Percentiles rank a stretch among this genome's conserved stretches.
These are phyloP conservation scores for Alviniconcha marisindica DNA, from an alignment of 1,140 invertebrate species.

Conservation along the genomic window DNA sequence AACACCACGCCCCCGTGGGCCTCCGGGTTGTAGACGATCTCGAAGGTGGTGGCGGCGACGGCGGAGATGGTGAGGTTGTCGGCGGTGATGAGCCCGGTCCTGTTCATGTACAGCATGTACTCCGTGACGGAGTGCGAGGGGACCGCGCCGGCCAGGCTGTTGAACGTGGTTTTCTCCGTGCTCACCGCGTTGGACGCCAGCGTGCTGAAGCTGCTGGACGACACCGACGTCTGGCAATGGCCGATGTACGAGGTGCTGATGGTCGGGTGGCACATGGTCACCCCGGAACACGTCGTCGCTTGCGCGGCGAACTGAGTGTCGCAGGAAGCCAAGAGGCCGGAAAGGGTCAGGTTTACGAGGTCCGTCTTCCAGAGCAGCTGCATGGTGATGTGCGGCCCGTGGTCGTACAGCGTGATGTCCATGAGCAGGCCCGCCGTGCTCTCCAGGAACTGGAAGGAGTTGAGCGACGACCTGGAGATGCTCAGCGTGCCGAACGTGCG, in stretches of 20 bases:
- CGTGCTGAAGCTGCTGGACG: neutral
- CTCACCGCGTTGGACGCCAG: neutral
- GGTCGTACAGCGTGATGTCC: constrained; percentile 14
- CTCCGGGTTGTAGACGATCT: neutral
- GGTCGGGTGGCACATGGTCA: neutral
- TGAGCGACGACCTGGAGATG: neutral
- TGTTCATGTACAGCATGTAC: constrained; percentile 17
- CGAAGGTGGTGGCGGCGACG: neutral
- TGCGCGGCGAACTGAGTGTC: neutral
- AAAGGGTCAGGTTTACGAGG: neutral
- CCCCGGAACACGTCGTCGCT: neutral
- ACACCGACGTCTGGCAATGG: neutral
- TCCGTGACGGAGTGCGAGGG: neutral
- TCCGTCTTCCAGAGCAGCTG: constrained; percentile 8
- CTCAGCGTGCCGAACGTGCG: constrained; percentile 3
- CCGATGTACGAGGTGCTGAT: neutral
- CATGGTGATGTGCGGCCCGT: constrained; percentile 3
- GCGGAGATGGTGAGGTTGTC: constrained; percentile 14
- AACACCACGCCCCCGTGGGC: neutral
- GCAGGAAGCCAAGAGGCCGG: neutral
- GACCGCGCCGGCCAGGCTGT: neutral
- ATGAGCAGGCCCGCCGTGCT: neutral
- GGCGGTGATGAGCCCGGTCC: neutral
- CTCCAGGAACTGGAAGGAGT: constrained; percentile 14
- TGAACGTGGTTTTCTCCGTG: neutral